Percentiles rank a stretch among this genome's conserved stretches.
phyloP scores from a whole-genome alignment of 2,113 vertebrate genomes.

The Turnix velox region DNA sequence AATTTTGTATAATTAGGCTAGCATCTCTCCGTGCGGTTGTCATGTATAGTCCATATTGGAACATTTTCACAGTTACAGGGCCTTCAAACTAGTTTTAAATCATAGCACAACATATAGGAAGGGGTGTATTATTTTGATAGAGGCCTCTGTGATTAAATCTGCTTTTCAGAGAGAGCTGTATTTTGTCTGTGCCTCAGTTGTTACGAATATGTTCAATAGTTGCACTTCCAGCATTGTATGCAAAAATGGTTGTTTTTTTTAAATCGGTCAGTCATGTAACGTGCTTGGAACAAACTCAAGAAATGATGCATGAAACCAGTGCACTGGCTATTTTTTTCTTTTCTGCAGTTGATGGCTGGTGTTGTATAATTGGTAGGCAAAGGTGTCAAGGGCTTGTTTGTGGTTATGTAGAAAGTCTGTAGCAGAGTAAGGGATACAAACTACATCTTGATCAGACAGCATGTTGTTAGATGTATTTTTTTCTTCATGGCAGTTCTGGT shows the following conservation, averaged over 20 bases:
- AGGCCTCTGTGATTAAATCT: not conserved
- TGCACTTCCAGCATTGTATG: not conserved
- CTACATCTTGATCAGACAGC: not conserved
- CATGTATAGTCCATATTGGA: not conserved
- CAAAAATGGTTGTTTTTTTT: not conserved
- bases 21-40: not conserved
- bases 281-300: not conserved
- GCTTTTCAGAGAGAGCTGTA: not conserved
- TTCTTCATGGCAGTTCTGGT: not conserved
- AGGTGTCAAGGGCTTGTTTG: constrained; percentile 15
- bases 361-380: not conserved
- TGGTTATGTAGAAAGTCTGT: constrained; percentile 44
- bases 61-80: not conserved
- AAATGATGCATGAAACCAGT: not conserved
- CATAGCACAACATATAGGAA: not conserved
- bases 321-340: not conserved
- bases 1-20: not conserved
- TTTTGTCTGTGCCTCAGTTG: not conserved
- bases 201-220: not conserved
- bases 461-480: not conserved
- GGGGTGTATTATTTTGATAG: not conserved
- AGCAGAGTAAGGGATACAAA: constrained; percentile 13
- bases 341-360: not conserved
- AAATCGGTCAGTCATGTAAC: not conserved
- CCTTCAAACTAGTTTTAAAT: not conserved